phyloP scores from a whole-genome alignment of 2,797 vertebrate species.

The Huso huso region DNA sequence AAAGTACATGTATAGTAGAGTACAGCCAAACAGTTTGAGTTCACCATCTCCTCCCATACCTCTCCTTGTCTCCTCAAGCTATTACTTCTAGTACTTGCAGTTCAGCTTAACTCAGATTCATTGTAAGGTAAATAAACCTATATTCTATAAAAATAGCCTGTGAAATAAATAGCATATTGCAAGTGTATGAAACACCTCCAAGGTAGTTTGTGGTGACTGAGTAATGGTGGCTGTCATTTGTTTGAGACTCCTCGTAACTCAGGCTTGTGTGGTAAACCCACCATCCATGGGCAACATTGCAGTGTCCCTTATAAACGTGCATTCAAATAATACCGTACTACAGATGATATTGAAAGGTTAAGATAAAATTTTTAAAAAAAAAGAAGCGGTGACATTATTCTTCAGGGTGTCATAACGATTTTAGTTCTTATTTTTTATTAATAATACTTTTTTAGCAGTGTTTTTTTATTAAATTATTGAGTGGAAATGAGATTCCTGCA shows the following conservation, averaged over 20 bases:
- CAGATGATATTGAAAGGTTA: background rate
- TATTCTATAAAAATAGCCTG: background rate
- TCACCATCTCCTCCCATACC: background rate
- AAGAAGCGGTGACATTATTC: background rate
- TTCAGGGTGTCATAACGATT: background rate
- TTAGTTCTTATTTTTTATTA: background rate
- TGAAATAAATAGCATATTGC: slow-evolving; percentile 8
- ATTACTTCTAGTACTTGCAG: background rate
- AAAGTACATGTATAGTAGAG: background rate
- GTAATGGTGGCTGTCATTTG: slow-evolving; percentile 2
- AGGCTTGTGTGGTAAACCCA: slow-evolving; percentile 1
- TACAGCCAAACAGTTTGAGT: background rate
- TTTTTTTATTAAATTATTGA: slow-evolving; percentile 7
- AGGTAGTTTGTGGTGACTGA: slow-evolving; percentile 1
- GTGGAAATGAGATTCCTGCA: background rate
- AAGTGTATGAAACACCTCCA: background rate
- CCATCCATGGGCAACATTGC: background rate
- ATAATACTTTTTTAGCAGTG: slow-evolving; percentile 3
- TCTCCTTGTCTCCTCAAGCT: background rate
- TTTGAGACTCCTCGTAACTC: background rate
- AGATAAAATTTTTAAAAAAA: background rate
- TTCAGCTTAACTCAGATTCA: slow-evolving; percentile 6
- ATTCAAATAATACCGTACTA: background rate
- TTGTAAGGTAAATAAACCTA: slow-evolving; percentile 1
- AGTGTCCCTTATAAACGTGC: background rate